Base-by-base conservation (phyloP, 2,888 invertebrate species). In the Noctua comes region DNA sequence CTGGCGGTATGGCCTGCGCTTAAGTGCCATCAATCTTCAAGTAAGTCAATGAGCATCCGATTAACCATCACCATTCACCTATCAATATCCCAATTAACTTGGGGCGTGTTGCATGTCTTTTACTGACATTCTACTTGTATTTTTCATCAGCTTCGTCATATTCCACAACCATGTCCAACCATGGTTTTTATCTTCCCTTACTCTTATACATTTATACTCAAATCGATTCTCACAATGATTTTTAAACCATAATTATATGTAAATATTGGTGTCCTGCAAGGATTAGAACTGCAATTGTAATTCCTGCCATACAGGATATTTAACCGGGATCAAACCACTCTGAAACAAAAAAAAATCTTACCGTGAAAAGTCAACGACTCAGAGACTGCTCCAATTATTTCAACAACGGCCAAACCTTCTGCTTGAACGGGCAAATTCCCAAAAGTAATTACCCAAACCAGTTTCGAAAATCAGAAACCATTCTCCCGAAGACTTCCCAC, bases 401-500 rank as follows among this genome's bases (percentile, higher is more conserved):
- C 13, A 18, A 59, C 10, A 43, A n/a, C 13, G 2, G 16, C 1
- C 0, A 18, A 18, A 43, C 5, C 7, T 2, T 31, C 3, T 18
- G 11, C 40, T 21, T n/a, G n/a, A n/a, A n/a, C n/a, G n/a, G n/a
- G n/a, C n/a, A 8, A 62, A 62, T n/a, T 27, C 5, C 16, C 8
- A 24, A n/a, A 59, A 1, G 5, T 13, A 46, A 69, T 70, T 13
- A 18, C 24, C 21, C 31, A 57, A 59, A 43, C n/a, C 40, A 24
- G 11, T 71, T 36, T 48, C 31, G 11, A 31, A 73, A 70, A 74
- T 48, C 57, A 59, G 54, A 48, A 82, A 57, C 6, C 36, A 59
- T 76, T 80, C 79, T 62, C 64, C 48, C 51, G 11, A 80, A 82
- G 69, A 75, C 62, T 73, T 27, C 24, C 68, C 24, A 68, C 11